These are phyloP conservation scores for Ectobius pallidus DNA, from an alignment of 2,888 invertebrate genomes.

Conservation along the genomic window DNA sequence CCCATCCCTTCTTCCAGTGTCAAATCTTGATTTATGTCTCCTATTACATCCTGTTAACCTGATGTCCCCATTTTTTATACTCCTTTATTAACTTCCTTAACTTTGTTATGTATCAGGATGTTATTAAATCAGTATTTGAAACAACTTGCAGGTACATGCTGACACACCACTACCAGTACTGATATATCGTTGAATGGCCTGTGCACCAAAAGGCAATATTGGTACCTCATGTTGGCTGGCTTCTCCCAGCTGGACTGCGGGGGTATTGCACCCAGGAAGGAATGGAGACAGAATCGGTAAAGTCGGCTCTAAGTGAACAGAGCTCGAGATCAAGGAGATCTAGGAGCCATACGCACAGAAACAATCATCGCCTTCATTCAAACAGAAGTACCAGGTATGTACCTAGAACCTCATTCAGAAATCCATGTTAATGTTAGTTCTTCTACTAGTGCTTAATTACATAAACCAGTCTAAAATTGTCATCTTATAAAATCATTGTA, in stretches of 20 bases:
- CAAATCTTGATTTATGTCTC: too few species aligned
- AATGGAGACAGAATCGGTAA: slow-evolving; percentile 94
- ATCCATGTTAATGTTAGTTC: too few species aligned
- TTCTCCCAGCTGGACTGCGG: slow-evolving; percentile 34
- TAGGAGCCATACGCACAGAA: slow-evolving; percentile 52
- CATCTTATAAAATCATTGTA: too few species aligned
- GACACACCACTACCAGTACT: not conserved
- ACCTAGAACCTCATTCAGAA: not conserved
- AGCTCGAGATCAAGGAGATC: slow-evolving; percentile 70
- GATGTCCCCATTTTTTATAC: too few species aligned
- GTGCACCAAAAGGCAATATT: not conserved
- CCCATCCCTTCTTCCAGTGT: too few species aligned
- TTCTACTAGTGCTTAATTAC: too few species aligned
- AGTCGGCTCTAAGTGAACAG: slow-evolving; percentile 79
- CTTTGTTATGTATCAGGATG: too few species aligned
- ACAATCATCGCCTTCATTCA: slow-evolving; percentile 68
- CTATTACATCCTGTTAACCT: too few species aligned
- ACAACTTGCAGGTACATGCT: not conserved
- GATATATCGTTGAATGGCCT: slow-evolving; percentile 17
- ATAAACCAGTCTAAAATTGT: too few species aligned
- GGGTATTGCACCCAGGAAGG: slow-evolving; percentile 47
- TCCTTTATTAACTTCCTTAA: too few species aligned
- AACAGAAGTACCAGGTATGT: slow-evolving; percentile 70
- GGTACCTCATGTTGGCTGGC: slow-evolving; percentile 39
- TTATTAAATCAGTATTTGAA: too few species aligned